phyloP scores from a whole-genome alignment of 2,888 invertebrate species.

The Tipula confusa region DNA sequence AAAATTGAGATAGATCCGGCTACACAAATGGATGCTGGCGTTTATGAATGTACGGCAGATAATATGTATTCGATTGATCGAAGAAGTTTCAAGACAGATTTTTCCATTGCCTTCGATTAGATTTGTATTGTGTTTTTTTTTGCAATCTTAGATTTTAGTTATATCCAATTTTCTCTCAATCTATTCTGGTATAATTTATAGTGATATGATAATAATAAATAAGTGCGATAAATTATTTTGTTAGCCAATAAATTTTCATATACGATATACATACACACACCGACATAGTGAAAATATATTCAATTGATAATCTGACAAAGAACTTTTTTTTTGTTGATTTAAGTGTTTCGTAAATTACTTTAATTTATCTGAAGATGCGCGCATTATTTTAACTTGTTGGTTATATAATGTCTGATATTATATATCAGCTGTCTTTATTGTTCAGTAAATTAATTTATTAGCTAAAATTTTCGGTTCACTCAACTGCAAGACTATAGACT shows the following conservation, averaged over 20 bases:
- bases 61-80: constrained; percentile 91
- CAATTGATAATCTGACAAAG: not conserved
- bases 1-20: constrained; percentile 94
- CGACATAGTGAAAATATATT: constrained; percentile 13
- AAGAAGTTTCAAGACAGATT: constrained; percentile 88
- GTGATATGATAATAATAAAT: not conserved
- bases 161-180: not conserved
- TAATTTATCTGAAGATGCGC: not conserved
- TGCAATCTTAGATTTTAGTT: not conserved
- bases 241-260: not conserved
- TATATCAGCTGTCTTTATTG: too few relatives aligned
- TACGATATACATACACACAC: not conserved
- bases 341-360: not conserved
- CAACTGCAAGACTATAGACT: too few relatives aligned
- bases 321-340: not conserved
- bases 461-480: too few relatives aligned
- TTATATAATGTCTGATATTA: not conserved
- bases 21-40: constrained; percentile 93
- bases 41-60: constrained; percentile 90
- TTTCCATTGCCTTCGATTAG: constrained; percentile 84
- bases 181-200: not conserved
- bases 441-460: too few relatives aligned
- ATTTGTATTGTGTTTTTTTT: not conserved
- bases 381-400: not conserved
- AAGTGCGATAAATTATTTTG: constrained; percentile 3